Base-by-base conservation (phyloP, 2,888 invertebrate genomes). In the Coenonympha glycerion region DNA sequence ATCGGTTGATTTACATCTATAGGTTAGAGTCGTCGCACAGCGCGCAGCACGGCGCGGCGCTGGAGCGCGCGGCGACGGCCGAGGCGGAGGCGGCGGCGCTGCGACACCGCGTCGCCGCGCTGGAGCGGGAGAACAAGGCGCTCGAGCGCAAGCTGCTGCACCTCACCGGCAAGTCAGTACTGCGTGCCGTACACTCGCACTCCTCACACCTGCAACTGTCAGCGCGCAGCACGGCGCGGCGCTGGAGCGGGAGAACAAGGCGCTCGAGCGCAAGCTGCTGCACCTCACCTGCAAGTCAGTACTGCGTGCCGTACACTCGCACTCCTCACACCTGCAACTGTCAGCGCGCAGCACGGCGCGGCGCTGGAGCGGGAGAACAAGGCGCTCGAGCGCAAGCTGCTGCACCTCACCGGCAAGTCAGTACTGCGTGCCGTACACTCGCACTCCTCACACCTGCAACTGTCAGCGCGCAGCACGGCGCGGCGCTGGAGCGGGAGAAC, bases 71-170 rank as follows among this genome's bases (percentile, higher is more conserved):
- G 1, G 76, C 79, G 18, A 76, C 78, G 37, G 77, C 90, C 1
- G 80, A 88, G 37, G 73, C 79, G 2, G 89, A 89, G 52, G 87
- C 89, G 45, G 58, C 65, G 0, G 64, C 68, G 19, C 71, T 88
- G 55, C 67, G 86, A 65, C 79, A 76, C n/a, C 89, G 89, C 60
- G 62, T 93, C 2, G 68, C 81, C 22, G 63, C 76, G 2, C 72
- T 92, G 37, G 82, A 78, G 1, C 91, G 89, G 56, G 94, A 95
- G 44, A 94, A 94, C 69, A 89, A 88, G 59, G 68, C 73, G 2
- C 66, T 92, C 18, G 95, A 96, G 60, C 92, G 91, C 65, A 94
- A 93, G 71, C 79, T 93, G 49, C 84, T 89, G 1, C 88, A 90
- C 30, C 88, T 92, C 61, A 88, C 84, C 52, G 71, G 79, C 52